Evolutionary conservation across 2,888 invertebrate genomes (phyloP), one percentile per base, ranked within the genome.

Genomic region (Coenonympha arcania): DNA sequence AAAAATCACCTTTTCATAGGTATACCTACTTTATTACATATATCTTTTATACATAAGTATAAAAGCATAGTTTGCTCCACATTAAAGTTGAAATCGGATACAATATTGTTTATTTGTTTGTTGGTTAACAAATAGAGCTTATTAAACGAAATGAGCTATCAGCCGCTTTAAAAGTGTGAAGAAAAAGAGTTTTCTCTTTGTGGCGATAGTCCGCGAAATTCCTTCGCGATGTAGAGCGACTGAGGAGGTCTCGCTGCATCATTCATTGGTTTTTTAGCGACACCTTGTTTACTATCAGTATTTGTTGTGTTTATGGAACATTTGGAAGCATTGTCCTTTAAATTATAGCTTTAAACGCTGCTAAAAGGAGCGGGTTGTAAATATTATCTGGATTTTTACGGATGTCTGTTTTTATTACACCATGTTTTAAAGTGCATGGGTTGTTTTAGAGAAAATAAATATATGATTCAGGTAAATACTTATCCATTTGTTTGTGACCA

Each of bases 131-230:
- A 44, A 44, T 68, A 60, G 65, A 54, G 56, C 71, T 77, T 75
- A 76, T 84, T 81, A 80, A 82, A 82, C 73, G 73, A 80, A 81
- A 83, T 78, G 78, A 80, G 76, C 81, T 75, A 81, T 83, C 79
- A 78, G 76, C 54, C 64, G 73, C 66, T 75, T 79, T 70, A 74
- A 74, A 73, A 69, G 72, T 64, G 55, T 49, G 52, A 52, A 71
- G 72, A 81, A 82, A 84, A 81, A 82, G 68, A 48, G 57, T 69
- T 70, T 66, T 66, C 68, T 68, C 74, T 79, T 78, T 75, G 71
- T 73, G 67, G 63, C 69, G 64, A 66, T 67, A 73, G 77, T 76
- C 75, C 73, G 78, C 69, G 72, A 78, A 78, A 85, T 85, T 78
- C 85, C 66, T 71, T 79, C 68, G 73, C 72, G 77, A 72, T 82